Evolutionary conservation across 2,888 invertebrate species (phyloP).

Genomic region (Himalopsyche kuldschensis): DNA sequence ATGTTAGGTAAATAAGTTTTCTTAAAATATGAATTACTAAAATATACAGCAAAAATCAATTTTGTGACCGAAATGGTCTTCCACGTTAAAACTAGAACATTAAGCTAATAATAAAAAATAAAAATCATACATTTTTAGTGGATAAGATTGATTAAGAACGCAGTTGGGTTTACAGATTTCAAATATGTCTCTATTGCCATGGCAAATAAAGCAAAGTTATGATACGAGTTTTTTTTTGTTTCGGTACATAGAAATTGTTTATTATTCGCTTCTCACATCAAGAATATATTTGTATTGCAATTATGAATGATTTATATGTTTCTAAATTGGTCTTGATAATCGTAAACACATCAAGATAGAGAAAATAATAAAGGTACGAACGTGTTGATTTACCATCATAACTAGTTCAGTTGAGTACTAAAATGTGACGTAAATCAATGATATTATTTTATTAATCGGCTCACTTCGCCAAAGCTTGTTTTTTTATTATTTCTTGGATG

Average conservation of each 20-base stretch:
- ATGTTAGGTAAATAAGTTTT: too few species aligned
- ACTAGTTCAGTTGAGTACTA: not conserved
- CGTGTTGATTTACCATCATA: not conserved
- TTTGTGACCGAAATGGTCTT: too few species aligned
- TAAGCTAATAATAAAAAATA: not conserved
- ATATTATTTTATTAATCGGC: not conserved
- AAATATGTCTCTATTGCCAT: not conserved
- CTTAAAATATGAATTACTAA: too few species aligned
- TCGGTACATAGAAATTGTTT: not conserved
- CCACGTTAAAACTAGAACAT: too few species aligned
- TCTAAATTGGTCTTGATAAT: not conserved
- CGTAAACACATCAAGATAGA: not conserved
- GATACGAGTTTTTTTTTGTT: not conserved
- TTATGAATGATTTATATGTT: constrained; percentile 1
- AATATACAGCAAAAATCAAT: too few species aligned
- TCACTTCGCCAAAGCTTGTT: too few species aligned
- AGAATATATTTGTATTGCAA: not conserved
- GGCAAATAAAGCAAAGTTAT: not conserved
- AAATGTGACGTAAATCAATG: not conserved
- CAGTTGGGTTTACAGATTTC: not conserved
- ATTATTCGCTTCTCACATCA: not conserved
- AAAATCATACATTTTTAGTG: not conserved
- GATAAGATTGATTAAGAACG: not conserved
- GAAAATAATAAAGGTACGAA: not conserved
- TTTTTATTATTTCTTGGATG: too few species aligned